These are phyloP conservation scores for Trematomus loennbergii DNA, from an alignment of 2,113 vertebrate genomes.

Conservation along the genomic window DNA sequence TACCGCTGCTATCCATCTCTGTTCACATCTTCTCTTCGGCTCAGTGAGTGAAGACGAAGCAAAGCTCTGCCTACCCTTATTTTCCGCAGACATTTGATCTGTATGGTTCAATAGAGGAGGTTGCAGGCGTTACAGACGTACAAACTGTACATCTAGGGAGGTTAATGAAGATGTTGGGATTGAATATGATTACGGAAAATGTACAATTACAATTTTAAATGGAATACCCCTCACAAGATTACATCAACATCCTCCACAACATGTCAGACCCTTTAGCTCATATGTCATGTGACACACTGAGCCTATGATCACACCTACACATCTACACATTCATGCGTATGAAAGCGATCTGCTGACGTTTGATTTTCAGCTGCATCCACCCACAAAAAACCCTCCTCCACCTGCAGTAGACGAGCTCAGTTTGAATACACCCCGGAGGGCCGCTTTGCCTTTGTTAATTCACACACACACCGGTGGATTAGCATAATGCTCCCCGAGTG, in stretches of 20 bases:
- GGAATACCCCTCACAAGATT: background rate
- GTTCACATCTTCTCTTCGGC: constrained; percentile 25
- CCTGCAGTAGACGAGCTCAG: constrained; percentile 28
- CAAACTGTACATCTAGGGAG: background rate
- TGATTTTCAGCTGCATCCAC: constrained; percentile 13
- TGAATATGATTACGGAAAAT: too few species aligned
- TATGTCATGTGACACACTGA: background rate
- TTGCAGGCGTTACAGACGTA: background rate
- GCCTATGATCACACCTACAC: background rate
- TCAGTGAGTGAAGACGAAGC: constrained; percentile 17
- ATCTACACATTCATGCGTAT: background rate
- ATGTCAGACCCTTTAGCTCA: background rate
- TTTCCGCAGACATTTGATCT: constrained; percentile 17
- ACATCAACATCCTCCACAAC: background rate
- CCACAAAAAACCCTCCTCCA: background rate
- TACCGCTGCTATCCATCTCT: constrained; percentile 39
- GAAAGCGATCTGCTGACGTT: background rate
- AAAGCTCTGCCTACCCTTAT: constrained; percentile 1
- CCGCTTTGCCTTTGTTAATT: constrained; percentile 43
- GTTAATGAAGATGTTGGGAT: background rate
- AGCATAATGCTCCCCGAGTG: constrained; percentile 44
- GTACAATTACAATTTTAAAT: too few species aligned
- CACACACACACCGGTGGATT: constrained; percentile 45
- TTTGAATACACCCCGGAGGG: constrained; percentile 35
- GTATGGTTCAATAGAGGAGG: background rate